Percentiles rank a stretch among this genome's conserved stretches.
These are phyloP conservation scores for Tetanocera ferruginea DNA, from an alignment of 2,888 invertebrate genomes.

Conservation along the genomic window DNA sequence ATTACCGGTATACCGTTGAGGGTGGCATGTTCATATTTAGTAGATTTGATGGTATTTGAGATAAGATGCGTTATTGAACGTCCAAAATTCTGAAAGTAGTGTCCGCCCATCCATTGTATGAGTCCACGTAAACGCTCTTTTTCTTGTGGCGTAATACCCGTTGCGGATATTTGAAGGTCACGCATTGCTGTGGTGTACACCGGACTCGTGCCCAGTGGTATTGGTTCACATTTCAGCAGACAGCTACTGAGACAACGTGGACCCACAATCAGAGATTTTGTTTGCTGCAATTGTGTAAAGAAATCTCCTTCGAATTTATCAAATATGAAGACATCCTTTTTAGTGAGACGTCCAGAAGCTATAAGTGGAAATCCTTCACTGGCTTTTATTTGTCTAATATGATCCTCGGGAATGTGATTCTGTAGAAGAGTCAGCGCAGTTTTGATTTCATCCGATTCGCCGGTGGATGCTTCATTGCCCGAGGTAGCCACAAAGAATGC, in stretches of 20 bases:
- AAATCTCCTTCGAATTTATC: conserved; percentile 81
- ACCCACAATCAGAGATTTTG: conserved; percentile 83
- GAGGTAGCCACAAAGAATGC: conserved; percentile 63
- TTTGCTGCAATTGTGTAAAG: conserved; percentile 76
- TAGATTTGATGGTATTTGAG: conserved; percentile 81
- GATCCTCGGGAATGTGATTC: conserved; percentile 61
- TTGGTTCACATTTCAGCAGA: conserved; percentile 77
- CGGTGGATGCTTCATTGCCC: conserved; percentile 45
- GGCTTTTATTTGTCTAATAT: conserved; percentile 76
- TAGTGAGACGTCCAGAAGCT: conserved; percentile 73
- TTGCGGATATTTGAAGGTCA: conserved; percentile 77
- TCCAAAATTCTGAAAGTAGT: conserved; percentile 76
- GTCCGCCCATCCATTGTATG: conserved; percentile 84
- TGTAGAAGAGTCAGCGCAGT: conserved; percentile 55
- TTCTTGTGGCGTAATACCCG: conserved; percentile 72
- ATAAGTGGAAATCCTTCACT: conserved; percentile 72
- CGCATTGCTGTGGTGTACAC: conserved; percentile 87
- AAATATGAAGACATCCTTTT: conserved; percentile 83
- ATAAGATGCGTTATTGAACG: conserved; percentile 84
- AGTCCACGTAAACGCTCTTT: conserved; percentile 75
- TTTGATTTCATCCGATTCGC: conserved; percentile 49
- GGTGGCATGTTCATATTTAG: conserved; percentile 78
- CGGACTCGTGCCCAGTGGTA: conserved; percentile 83
- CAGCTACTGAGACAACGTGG: conserved; percentile 85
- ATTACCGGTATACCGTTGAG: conserved; percentile 76